A percentile compares a stretch with the other conserved stretches of the same genome.
phyloP scores from a whole-genome alignment of 2,113 vertebrate genomes.

The Ceyx melanurus region DNA sequence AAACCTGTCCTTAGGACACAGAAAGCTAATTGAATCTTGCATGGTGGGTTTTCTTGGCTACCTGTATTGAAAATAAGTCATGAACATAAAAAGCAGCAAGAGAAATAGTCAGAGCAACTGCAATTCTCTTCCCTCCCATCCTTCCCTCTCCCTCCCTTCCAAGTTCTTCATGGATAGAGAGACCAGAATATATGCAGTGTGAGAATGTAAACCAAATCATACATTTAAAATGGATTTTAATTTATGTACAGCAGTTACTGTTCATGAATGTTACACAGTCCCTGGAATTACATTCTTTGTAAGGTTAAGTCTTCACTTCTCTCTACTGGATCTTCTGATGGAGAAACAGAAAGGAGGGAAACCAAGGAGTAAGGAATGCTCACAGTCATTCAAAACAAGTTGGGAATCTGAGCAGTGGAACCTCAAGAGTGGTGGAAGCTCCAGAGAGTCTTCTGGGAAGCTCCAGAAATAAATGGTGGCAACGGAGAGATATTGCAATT shows the following conservation, averaged over 20 bases:
- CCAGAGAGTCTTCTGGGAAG: neutral
- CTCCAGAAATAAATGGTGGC: conserved; percentile 72
- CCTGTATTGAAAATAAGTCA: neutral
- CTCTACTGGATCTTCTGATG: neutral
- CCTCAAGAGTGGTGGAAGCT: neutral
- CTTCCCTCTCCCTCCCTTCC: neutral
- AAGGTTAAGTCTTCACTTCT: neutral
- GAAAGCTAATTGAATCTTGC: neutral
- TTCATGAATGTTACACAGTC: neutral
- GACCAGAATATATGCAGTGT: neutral
- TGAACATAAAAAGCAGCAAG: neutral
- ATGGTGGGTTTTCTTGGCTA: neutral
- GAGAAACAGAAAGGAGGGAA: conserved; percentile 17
- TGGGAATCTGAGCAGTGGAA: neutral
- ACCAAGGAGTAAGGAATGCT: neutral
- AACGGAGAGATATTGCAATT: conserved; percentile 86
- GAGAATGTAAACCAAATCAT: neutral
- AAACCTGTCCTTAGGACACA: neutral
- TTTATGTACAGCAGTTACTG: neutral
- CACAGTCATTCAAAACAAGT: neutral
- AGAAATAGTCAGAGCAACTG: neutral
- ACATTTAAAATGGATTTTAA: neutral
- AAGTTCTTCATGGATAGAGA: neutral
- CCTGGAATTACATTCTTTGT: conserved; percentile 10
- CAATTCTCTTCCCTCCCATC: neutral